A percentile compares a stretch with the other conserved stretches of the same genome.
phyloP scores from a whole-genome alignment of 2,113 vertebrate genomes.

The Malurus alboscapulatus region DNA sequence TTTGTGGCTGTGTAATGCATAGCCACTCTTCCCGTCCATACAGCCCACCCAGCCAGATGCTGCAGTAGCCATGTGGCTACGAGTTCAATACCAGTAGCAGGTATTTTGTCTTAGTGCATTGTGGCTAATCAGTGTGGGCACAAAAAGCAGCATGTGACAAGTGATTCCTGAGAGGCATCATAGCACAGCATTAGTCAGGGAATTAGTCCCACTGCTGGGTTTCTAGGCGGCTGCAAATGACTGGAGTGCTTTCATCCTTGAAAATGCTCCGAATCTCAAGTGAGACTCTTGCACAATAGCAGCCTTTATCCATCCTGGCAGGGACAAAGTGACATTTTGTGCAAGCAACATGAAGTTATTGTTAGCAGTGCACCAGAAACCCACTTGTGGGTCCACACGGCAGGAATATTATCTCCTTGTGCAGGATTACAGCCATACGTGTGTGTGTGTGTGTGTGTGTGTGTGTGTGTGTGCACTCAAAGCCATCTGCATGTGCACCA shows the following conservation, averaged over 20 bases:
- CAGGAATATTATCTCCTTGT: background rate
- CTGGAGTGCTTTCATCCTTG: background rate
- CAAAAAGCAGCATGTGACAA: background rate
- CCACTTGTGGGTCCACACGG: accelerated
- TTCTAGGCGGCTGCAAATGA: background rate
- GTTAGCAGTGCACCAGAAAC: background rate
- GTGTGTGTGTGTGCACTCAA: background rate
- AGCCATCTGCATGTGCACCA: background rate
- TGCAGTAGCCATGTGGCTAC: background rate
- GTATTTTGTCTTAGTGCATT: background rate
- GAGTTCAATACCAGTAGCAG: background rate
- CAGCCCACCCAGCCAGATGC: background rate
- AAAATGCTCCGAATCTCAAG: background rate
- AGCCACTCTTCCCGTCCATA: background rate
- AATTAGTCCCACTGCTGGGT: constrained; percentile 22
- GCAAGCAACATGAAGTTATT: background rate
- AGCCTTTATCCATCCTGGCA: background rate
- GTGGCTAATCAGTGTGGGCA: background rate
- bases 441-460: background rate
- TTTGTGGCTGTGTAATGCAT: background rate
- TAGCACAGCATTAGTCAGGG: background rate
- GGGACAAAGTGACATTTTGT: background rate
- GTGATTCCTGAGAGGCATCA: background rate
- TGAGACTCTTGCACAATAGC: background rate
- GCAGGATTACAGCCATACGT: accelerated